These are phyloP conservation scores for Acrocephalus kingi DNA, from an alignment of 2,113 vertebrate species.

Conservation along the genomic window DNA sequence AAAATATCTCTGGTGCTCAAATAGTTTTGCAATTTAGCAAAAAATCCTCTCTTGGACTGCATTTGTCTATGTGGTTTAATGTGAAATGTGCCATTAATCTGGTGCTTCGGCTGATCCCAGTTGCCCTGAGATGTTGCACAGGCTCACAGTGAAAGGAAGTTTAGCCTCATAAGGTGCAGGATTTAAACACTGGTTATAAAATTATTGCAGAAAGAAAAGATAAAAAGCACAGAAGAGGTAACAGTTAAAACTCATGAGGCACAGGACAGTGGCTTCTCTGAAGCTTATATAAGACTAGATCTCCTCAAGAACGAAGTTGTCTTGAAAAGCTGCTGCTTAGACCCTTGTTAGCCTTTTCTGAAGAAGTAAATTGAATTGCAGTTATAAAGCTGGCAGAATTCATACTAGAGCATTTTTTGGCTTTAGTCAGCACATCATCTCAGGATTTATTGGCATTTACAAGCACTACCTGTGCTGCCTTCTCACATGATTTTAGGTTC, in stretches of 20 bases:
- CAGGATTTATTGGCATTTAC: background rate
- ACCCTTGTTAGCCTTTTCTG: slow-evolving; percentile 29
- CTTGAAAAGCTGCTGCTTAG: background rate
- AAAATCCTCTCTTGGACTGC: background rate
- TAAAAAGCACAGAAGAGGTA: background rate
- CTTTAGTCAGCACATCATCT: slow-evolving; percentile 2
- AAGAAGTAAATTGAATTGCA: slow-evolving; percentile 25
- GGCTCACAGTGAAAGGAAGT: background rate
- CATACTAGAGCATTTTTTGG: background rate
- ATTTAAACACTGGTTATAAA: background rate
- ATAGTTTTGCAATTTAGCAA: background rate
- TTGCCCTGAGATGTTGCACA: background rate
- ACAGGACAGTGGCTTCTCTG: background rate
- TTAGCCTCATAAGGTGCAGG: background rate
- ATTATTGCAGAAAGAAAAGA: background rate
- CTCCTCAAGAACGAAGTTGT: background rate
- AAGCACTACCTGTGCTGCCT: background rate
- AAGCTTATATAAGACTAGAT: slow-evolving; percentile 18
- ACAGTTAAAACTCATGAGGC: background rate
- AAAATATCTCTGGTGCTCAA: background rate
- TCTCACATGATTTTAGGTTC: background rate
- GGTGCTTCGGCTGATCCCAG: background rate
- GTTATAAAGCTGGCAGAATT: slow-evolving; percentile 23
- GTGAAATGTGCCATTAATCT: background rate
- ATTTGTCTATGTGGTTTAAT: background rate